Percentiles rank a stretch among this genome's conserved stretches.
phyloP scores from a whole-genome alignment of 2,888 invertebrate genomes.

The Lottia gigantea region DNA sequence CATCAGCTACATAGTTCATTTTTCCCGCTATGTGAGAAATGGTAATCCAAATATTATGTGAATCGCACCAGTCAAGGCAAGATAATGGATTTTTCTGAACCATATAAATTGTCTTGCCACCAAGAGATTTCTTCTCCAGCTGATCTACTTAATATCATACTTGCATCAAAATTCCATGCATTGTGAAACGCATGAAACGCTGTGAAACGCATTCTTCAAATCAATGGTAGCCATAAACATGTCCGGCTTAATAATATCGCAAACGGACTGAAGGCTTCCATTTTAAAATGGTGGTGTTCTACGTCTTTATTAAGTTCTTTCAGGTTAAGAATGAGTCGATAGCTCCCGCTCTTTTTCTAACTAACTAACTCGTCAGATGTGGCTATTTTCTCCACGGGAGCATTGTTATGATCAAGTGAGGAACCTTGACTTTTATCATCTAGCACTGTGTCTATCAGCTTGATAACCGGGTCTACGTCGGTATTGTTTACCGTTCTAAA shows the following conservation, averaged over 20 bases:
- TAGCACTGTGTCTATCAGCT: too few relatives aligned
- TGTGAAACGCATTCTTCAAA: too few relatives aligned
- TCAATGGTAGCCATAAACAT: too few relatives aligned
- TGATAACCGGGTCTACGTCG: too few relatives aligned
- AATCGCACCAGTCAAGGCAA: neutral
- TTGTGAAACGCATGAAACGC: neutral
- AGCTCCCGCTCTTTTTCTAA: neutral
- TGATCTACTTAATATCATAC: neutral
- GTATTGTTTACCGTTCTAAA: too few relatives aligned
- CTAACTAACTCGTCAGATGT: neutral
- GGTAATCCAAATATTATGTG: neutral
- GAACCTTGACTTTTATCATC: too few relatives aligned
- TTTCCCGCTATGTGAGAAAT: neutral
- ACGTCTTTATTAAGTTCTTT: neutral
- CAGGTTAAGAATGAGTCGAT: neutral
- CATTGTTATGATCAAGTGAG: too few relatives aligned
- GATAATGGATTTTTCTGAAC: too few relatives aligned
- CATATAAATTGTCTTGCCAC: neutral
- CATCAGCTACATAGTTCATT: neutral
- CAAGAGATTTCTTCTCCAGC: neutral
- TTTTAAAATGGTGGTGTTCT: slow-evolving; percentile 4
- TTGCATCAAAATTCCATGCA: neutral
- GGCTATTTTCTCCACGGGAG: too few relatives aligned
- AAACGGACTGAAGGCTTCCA: neutral
- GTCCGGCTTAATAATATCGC: neutral